These are phyloP conservation scores for Saccopteryx leptura DNA, from an alignment of 2,113 vertebrate genomes.

Conservation along the genomic window DNA sequence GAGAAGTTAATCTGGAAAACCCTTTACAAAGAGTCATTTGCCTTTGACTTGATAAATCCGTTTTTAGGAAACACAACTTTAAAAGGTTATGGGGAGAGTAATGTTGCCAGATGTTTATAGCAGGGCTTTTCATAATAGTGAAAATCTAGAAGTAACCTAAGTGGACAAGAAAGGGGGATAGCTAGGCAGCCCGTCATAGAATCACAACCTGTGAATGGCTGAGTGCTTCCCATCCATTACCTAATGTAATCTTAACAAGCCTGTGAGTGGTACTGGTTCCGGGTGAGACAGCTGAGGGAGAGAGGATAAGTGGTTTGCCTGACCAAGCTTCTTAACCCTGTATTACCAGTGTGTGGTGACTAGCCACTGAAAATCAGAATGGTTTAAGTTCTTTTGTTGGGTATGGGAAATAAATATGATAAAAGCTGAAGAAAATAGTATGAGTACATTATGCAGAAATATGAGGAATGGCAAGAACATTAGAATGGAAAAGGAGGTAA, in stretches of 20 bases:
- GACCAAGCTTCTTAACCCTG: neutral
- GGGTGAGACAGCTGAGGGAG: neutral
- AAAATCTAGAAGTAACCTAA: constrained; percentile 8
- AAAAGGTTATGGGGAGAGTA: neutral
- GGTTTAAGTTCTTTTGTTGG: neutral
- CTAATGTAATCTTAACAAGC: neutral
- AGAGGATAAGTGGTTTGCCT: constrained; percentile 1
- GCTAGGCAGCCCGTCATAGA: neutral
- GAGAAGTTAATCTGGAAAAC: constrained; percentile 25
- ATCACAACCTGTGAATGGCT: neutral
- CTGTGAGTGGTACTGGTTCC: neutral
- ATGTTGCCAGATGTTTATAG: constrained; percentile 30
- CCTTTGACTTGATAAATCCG: neutral
- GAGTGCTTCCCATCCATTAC: neutral
- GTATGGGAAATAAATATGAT: constrained; percentile 23
- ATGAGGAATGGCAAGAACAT: neutral
- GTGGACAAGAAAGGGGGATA: neutral
- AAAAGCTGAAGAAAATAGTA: neutral
- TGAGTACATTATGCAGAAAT: neutral
- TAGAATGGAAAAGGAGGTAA: neutral
- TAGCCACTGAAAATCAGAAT: neutral
- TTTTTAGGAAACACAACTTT: constrained; percentile 31
- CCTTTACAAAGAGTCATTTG: constrained; percentile 41
- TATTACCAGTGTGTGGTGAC: neutral
- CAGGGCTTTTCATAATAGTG: neutral